Percentiles rank a stretch among this genome's conserved stretches.
Conservation (phyloP, 1,140 invertebrate genomes). For the Magallana ariakensis region DNA sequence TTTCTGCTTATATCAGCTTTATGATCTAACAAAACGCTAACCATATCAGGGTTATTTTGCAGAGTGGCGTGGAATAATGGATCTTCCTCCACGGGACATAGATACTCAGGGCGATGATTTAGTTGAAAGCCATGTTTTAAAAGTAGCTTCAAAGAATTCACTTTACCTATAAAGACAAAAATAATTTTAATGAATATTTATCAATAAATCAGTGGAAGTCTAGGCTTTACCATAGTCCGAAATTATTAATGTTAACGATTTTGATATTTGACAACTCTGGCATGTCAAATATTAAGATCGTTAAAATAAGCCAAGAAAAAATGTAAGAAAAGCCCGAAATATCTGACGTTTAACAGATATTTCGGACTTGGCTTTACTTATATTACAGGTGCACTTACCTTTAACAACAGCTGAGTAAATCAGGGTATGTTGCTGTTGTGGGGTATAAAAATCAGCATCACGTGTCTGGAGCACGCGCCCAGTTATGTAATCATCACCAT, state of each 20-base stretch:
- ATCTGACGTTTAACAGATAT: too few relatives aligned
- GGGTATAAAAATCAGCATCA: slow-evolving; percentile 10
- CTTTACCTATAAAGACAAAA: neutral
- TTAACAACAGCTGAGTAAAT: slow-evolving; percentile 38
- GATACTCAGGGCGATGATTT: slow-evolving; percentile 7
- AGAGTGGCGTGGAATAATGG: slow-evolving; percentile 13
- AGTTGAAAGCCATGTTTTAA: slow-evolving; percentile 8
- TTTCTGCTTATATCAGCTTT: slow-evolving; percentile 11
- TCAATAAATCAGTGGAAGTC: too few relatives aligned
- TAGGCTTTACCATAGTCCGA: too few relatives aligned
- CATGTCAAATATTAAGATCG: too few relatives aligned
- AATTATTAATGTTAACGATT: too few relatives aligned
- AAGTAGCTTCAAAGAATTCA: slow-evolving; percentile 9
- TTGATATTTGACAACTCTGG: too few relatives aligned
- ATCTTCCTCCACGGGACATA: slow-evolving; percentile 8
- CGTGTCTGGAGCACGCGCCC: slow-evolving; percentile 23
- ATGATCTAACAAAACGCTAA: neutral
- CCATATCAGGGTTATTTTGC: slow-evolving; percentile 21
- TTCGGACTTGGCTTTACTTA: too few relatives aligned
- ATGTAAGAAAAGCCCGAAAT: too few relatives aligned
- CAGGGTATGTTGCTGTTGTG: slow-evolving; percentile 1
- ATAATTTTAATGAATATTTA: neutral
- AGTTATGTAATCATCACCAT: slow-evolving; percentile 21
- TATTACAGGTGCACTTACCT: neutral
- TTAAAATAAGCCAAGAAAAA: too few relatives aligned